Base-by-base conservation (phyloP, 1,140 invertebrate genomes). In the Ceratosolen fusciceps region DNA sequence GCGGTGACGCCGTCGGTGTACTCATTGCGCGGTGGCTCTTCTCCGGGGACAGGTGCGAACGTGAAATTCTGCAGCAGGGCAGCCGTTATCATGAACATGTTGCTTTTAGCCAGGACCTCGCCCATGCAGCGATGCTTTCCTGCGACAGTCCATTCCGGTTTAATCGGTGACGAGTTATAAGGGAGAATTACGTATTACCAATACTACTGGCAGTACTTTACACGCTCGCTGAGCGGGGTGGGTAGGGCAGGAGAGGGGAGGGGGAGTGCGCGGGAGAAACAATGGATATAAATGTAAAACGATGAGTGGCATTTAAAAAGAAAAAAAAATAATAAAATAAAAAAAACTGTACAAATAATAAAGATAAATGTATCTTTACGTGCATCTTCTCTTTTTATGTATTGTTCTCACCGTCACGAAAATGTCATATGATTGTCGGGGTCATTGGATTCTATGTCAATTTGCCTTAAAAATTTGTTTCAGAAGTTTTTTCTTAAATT, bases 51-150 rank as follows among this genome's bases (percentile, higher is more conserved):
- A 0, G 93, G 85, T 2, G 90, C 86, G 84, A 97, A 93, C 7
- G 92, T 92, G 80, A 96, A 97, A 68, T 92, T 93, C 87, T 98
- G 96, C 68, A 98, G 87, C 31, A 98, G 87, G 0, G 93, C 92
- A 2, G 95, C 93, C 4, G 93, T 94, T 84, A 97, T 96, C 26
- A 97, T 85, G 83, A 98, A 98, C 16, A 98, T 91, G 83, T 97
- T 97, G 79, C 95, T 94, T 83, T 93, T 94, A 1, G 96, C 96
- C 71, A 98, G 86, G 26, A 93, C 90, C 90, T 98, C 96, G 14
- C 97, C 97, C 85, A 97, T 94, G 84, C 97, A 98, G 54, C 94
- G 93, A 86, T 95, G 94, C 83, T 95, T 96, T 16, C 94, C 94
- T 94, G 81, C 39, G 12, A 73, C 16, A 3, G 1, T 74, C 58